Conservation (phyloP, 2,888 invertebrate genomes). For the Lasioglossum lativentre region DNA sequence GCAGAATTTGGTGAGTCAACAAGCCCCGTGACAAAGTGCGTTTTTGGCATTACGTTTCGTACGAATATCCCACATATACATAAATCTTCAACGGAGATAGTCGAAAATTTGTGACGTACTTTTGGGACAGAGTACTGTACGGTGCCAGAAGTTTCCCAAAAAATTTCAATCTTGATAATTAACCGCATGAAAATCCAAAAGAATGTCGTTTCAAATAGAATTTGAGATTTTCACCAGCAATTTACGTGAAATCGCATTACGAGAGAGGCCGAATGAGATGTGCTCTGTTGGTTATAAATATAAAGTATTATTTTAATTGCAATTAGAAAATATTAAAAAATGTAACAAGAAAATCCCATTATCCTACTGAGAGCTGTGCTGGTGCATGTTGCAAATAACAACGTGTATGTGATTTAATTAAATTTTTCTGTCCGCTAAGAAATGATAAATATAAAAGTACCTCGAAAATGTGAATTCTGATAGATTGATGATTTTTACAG, state of each 20-base stretch:
- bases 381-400: background rate
- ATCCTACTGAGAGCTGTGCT: no score
- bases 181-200: background rate
- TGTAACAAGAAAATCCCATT: background rate
- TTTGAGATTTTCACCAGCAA: background rate
- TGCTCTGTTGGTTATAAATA: background rate
- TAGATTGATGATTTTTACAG: no score
- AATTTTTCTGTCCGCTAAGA: no score
- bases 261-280: background rate
- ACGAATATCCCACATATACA: background rate
- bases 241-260: background rate
- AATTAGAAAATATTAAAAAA: background rate
- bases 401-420: background rate
- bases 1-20: background rate
- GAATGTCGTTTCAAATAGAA: background rate
- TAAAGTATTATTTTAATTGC: background rate
- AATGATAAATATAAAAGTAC: no score
- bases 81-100: background rate
- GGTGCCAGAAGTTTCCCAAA: background rate
- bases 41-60: slow-evolving; percentile 1
- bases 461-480: no score
- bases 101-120: background rate
- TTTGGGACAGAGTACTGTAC: background rate
- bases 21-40: background rate
- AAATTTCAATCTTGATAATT: background rate